Conservation (phyloP, 23 tunicate genomes). For the Halocynthia roretzi region DNA sequence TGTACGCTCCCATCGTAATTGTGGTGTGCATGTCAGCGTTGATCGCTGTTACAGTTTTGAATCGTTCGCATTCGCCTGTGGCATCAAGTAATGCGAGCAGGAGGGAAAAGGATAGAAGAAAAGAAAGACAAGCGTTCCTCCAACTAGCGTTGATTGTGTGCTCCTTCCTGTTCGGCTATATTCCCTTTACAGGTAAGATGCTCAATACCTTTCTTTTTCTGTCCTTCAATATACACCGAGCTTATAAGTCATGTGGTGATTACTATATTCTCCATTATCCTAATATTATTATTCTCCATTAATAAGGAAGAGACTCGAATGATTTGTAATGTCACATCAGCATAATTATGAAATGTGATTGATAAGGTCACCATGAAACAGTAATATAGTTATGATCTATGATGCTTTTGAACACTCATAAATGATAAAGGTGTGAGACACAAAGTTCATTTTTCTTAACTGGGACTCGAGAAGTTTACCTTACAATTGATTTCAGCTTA, state of each 20-base stretch:
- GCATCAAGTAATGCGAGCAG: not conserved
- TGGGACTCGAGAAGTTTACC: no score
- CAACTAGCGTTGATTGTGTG: conserved; percentile 12
- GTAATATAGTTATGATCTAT: not conserved
- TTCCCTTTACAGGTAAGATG: conserved; percentile 25
- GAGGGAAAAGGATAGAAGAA: not conserved
- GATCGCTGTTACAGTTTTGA: conserved; percentile 8
- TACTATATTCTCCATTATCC: no score
- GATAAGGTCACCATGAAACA: not conserved
- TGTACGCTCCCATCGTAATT: not conserved
- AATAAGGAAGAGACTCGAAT: no score
- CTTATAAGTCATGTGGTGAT: no score
- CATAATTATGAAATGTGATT: no score
- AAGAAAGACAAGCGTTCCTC: conserved; percentile 19
- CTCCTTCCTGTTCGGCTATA: conserved; percentile 14
- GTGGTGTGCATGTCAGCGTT: not conserved
- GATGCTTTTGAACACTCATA: not conserved
- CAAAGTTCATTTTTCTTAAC: no score
- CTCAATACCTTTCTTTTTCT: no score
- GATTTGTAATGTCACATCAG: no score
- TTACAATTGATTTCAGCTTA: conserved; percentile 35
- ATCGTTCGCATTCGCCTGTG: not conserved
- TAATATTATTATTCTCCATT: no score
- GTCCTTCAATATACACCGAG: no score
- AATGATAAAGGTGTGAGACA: no score